Conservation (phyloP, 2,888 invertebrate species). For the Isotomurus palustris region DNA sequence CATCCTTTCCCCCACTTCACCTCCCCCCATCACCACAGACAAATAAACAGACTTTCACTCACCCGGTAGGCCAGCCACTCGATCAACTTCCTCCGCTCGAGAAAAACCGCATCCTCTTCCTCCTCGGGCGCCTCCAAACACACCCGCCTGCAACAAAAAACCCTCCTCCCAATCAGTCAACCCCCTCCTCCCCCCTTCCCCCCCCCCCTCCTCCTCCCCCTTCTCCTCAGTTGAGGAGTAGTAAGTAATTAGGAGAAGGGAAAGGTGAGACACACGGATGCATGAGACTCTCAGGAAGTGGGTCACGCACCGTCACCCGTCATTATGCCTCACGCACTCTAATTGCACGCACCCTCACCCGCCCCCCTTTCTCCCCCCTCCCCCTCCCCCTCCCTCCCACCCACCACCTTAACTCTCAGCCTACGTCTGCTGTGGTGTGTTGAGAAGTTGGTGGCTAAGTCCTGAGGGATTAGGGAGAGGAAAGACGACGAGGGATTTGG, state of each 20-base stretch:
- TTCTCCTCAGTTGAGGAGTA: no score
- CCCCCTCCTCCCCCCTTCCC: background rate
- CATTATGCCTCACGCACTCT: background rate
- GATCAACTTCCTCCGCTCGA: constrained; percentile 25
- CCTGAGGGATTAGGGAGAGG: no score
- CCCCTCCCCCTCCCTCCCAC: constrained; percentile 1
- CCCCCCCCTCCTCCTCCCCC: background rate
- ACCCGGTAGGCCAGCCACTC: constrained; percentile 43
- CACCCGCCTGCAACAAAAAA: background rate
- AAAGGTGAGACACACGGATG: background rate
- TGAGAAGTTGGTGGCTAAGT: no score
- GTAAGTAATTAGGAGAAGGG: no score
- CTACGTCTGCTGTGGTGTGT: no score
- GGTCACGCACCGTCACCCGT: background rate
- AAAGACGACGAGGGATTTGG: no score
- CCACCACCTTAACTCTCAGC: no score
- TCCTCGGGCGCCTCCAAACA: background rate
- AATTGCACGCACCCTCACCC: background rate
- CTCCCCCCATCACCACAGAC: background rate
- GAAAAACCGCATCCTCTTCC: constrained; percentile 11
- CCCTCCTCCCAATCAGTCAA: background rate
- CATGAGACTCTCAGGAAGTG: no score
- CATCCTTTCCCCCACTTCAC: background rate
- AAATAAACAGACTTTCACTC: constrained; percentile 4
- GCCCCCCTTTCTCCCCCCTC: no score